These are phyloP conservation scores for Siniperca undulata DNA, from an alignment of 2,797 vertebrate genomes.

Conservation along the genomic window DNA sequence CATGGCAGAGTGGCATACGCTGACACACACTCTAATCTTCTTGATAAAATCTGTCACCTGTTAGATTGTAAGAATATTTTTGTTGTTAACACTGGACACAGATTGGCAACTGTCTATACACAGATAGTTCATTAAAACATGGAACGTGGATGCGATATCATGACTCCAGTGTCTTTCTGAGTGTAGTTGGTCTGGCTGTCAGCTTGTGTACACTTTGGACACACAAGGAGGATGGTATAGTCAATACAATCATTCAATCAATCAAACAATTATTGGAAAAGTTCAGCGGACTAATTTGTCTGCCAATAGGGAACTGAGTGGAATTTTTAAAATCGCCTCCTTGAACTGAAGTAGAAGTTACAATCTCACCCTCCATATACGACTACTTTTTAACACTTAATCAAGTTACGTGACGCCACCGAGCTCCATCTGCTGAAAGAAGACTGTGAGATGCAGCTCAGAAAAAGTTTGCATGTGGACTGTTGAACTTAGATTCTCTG, in stretches of 20 bases:
- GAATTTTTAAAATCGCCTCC: neutral
- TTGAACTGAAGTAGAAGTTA: neutral
- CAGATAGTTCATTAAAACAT: neutral
- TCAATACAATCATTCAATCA: neutral
- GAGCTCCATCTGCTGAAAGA: neutral
- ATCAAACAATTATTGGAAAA: neutral
- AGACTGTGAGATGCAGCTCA: neutral
- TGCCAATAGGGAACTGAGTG: neutral
- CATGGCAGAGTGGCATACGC: no score
- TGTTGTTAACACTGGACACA: neutral
- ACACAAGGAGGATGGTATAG: neutral
- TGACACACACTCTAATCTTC: no score
- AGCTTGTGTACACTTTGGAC: no score
- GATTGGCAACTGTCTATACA: no score
- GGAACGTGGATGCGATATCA: neutral
- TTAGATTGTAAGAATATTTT: neutral
- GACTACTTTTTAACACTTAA: neutral
- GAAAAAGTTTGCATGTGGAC: neutral
- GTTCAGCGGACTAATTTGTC: neutral
- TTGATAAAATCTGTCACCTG: neutral
- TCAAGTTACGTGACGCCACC: neutral
- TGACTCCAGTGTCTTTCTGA: neutral
- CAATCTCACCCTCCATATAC: neutral
- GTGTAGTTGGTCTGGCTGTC: neutral
- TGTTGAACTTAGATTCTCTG: neutral